phyloP scores from a whole-genome alignment of 1,140 invertebrate genomes.

The Megalonaias nervosa region DNA sequence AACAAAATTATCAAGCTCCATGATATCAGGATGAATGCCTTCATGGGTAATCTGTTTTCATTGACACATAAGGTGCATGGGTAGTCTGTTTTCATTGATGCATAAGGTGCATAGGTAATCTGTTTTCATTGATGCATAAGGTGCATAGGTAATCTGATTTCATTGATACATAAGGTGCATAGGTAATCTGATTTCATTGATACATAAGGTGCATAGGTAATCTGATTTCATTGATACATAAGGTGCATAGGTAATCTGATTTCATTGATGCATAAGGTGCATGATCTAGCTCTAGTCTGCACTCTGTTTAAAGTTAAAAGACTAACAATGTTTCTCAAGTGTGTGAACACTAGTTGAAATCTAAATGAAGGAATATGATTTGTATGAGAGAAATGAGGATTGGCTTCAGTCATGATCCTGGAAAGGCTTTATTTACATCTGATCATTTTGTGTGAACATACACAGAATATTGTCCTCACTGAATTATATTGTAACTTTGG shows the following conservation, averaged over 20 bases:
- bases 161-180: not conserved
- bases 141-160: too few relatives aligned
- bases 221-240: not conserved
- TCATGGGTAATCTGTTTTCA: conserved; percentile 36
- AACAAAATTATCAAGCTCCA: conserved; percentile 50
- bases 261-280: too few relatives aligned
- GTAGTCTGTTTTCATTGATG: not conserved
- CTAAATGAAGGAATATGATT: not conserved
- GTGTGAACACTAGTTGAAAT: not conserved
- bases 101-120: too few relatives aligned
- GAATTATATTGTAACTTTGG: too few relatives aligned
- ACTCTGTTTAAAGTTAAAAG: too few relatives aligned
- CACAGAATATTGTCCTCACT: too few relatives aligned
- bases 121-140: too few relatives aligned
- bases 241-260: too few relatives aligned
- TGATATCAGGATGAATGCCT: conserved; percentile 46
- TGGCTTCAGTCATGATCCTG: too few relatives aligned
- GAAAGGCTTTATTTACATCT: too few relatives aligned
- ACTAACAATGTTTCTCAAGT: not conserved
- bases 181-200: conserved; percentile 29
- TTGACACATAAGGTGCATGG: not conserved
- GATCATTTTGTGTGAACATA: too few relatives aligned
- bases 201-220: not conserved
- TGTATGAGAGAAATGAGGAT: too few relatives aligned
- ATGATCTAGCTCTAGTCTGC: not conserved